Conservation (phyloP, 2,113 vertebrate species). For the Lipotes vexillifer region DNA sequence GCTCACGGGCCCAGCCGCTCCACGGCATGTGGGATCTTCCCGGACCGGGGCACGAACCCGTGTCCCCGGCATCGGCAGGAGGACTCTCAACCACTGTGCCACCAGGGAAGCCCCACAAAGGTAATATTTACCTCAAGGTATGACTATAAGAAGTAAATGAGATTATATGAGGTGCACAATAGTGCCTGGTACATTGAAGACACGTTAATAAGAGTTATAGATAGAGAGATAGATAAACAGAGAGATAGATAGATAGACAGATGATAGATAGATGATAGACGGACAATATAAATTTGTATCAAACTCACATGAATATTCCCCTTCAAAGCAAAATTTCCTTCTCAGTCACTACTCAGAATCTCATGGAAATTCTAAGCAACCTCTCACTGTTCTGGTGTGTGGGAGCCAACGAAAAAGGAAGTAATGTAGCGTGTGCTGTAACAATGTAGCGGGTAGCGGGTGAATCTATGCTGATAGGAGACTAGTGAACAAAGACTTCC, state of each 20-base stretch:
- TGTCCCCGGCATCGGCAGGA: too few species aligned
- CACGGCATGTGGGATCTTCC: too few species aligned
- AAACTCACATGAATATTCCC: neutral
- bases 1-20: too few species aligned
- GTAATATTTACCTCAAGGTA: neutral
- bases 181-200: neutral
- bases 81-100: too few species aligned
- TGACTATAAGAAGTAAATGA: neutral
- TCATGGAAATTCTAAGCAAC: neutral
- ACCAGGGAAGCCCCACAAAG: neutral
- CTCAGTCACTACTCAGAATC: neutral
- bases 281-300: neutral
- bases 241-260: neutral
- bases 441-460: neutral
- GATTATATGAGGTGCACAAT: neutral
- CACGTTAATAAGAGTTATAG: neutral
- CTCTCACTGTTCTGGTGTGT: neutral
- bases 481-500: neutral
- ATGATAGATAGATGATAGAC: neutral
- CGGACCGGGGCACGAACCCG: too few species aligned
- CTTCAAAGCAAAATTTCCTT: constrained; percentile 13
- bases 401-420: neutral
- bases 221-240: neutral
- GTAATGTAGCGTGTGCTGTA: neutral
- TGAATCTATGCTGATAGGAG: neutral